Percentiles rank a stretch among this genome's conserved stretches.
phyloP scores from a whole-genome alignment of 2,888 invertebrate genomes.

The Pseudococcus jackbeardsleyi region DNA sequence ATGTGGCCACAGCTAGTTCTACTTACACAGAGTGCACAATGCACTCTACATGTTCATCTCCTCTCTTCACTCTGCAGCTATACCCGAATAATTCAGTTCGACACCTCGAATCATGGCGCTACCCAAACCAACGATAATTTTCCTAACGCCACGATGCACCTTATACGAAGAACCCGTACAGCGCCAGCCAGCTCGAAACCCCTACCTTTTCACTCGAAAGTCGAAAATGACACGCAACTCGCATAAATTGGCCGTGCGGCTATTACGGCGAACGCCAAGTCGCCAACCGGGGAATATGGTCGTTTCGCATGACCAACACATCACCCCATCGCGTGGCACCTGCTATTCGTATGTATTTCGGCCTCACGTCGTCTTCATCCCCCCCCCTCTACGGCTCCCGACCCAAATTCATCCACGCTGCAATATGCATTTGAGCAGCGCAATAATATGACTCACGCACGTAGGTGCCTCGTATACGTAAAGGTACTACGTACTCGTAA shows the following conservation, averaged over 20 bases:
- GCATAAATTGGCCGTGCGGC: neutral
- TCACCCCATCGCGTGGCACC: slow-evolving; percentile 5
- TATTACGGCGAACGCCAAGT: no score
- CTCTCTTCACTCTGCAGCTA: neutral
- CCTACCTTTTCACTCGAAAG: neutral
- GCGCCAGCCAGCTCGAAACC: neutral
- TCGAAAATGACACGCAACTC: neutral
- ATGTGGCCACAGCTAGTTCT: no score
- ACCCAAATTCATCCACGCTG: neutral
- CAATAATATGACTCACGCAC: neutral
- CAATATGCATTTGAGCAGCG: neutral
- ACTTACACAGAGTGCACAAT: neutral
- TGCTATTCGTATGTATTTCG: neutral
- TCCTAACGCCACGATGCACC: neutral
- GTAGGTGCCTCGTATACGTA: no score
- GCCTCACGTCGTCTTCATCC: neutral
- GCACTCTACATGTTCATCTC: neutral
- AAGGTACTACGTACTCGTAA: neutral
- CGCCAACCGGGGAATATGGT: neutral
- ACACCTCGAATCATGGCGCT: neutral
- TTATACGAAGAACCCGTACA: neutral
- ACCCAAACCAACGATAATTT: neutral
- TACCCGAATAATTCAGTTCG: neutral
- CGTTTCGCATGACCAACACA: slow-evolving; percentile 22
- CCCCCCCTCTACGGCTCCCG: neutral